Evolutionary conservation across 1,140 invertebrate species (phyloP).

Genomic region (Plodia interpunctella): DNA sequence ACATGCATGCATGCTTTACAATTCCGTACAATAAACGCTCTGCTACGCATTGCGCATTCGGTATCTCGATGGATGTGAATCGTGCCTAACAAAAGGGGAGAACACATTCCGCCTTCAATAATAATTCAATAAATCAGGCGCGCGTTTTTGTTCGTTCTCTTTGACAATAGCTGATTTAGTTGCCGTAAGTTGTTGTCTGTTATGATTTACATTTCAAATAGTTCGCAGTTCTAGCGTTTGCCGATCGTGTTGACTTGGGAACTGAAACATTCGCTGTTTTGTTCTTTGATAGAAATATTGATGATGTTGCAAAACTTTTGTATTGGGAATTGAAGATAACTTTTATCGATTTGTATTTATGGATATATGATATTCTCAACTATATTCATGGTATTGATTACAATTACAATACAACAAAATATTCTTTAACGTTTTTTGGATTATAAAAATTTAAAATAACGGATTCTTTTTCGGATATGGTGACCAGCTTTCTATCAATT

Average conservation of each 20-base stretch:
- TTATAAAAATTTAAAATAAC: no score
- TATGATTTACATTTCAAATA: conserved; percentile 6
- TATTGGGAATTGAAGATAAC: neutral
- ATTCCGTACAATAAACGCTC: no score
- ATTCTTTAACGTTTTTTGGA: no score
- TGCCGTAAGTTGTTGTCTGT: conserved; percentile 6
- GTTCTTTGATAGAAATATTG: neutral
- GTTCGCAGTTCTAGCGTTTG: neutral
- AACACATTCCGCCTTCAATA: conserved; percentile 15
- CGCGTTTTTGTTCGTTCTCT: conserved; percentile 21
- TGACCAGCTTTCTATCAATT: no score
- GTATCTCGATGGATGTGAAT: neutral
- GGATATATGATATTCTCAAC: no score
- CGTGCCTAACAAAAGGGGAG: neutral
- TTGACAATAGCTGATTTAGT: conserved; percentile 19
- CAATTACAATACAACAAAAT: no score
- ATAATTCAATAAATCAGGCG: conserved; percentile 29
- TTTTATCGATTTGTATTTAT: no score
- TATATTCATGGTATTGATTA: no score
- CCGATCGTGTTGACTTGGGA: neutral
- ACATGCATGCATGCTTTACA: no score
- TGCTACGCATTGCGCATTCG: no score
- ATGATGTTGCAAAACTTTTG: neutral
- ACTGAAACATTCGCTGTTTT: neutral
- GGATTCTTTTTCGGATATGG: no score